Conservation (phyloP, 2,888 invertebrate genomes). For the Rhamnusium bicolor region DNA sequence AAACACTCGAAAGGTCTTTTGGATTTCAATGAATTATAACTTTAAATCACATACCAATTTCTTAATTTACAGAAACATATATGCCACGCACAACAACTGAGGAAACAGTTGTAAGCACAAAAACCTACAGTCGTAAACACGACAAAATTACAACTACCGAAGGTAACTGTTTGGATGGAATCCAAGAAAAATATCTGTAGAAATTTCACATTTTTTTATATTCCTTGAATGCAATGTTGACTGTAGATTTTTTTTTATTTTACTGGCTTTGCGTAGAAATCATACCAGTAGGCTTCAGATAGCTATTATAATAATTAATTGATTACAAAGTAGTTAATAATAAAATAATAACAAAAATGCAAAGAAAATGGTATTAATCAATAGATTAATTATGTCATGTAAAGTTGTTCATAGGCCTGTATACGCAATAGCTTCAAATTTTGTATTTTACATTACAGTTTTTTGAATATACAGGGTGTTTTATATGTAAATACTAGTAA, state of each 20-base stretch:
- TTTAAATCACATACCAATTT: constrained; percentile 10
- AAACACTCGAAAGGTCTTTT: too few relatives aligned
- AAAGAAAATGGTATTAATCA: too few relatives aligned
- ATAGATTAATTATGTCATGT: too few relatives aligned
- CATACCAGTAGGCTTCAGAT: background rate
- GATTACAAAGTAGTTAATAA: too few relatives aligned
- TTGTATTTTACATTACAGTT: too few relatives aligned
- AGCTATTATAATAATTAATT: too few relatives aligned
- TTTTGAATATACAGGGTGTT: too few relatives aligned
- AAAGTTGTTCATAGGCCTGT: too few relatives aligned
- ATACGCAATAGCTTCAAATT: too few relatives aligned
- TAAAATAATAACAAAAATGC: too few relatives aligned
- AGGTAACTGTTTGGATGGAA: background rate
- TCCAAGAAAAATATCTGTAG: background rate
- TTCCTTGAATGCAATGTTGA: background rate
- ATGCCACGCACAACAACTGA: background rate
- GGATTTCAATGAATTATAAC: too few relatives aligned
- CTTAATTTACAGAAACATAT: constrained; percentile 37
- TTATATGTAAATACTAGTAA: too few relatives aligned
- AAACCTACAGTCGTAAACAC: background rate
- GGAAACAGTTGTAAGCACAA: background rate
- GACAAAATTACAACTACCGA: background rate
- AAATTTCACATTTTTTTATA: background rate
- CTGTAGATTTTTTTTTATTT: background rate
- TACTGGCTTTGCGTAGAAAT: background rate